Base-by-base conservation (phyloP, 2,113 vertebrate genomes). In the Alligator sinensis region DNA sequence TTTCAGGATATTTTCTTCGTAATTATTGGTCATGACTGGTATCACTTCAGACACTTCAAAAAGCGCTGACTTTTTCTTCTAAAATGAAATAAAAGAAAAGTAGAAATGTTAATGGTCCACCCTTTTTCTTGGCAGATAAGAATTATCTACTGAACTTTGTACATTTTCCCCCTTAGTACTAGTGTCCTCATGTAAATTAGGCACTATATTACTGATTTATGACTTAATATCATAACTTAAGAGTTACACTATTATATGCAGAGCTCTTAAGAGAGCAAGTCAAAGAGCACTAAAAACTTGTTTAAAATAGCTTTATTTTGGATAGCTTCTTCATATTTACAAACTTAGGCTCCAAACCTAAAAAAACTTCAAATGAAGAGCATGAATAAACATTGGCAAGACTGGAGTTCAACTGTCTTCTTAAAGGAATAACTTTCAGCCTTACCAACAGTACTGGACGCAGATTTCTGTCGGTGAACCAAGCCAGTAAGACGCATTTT, bases 21-120 rank as follows among this genome's bases (percentile, higher is more conserved):
- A 99, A 98, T 99, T 99, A 98, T 99, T 99, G 96, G 99, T 99
- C 99, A 99, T 99, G 97, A 99, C 99, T 95, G 99, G 99, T 98
- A 99, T 98, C 98, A 99, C 99, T 98, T 99, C 99, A 98, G 99
- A 99, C 97, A 99, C 99, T 98, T 99, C 99, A 97, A 99, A 99
- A 97, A 99, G 99, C 78, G 99, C 99, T 88, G 99, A 99, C 98
- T 99, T 99, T 97, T 99, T 99, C 98, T 99, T 99, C 99, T 99
- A 93, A 9, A 89, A 88, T 76, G 79, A 38, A 88, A 28, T 66
- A 77, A 34, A 70, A 9, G 18, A 88, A 5, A 85, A 9, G 14
- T 25, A 27, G 28, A 60, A 54, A 89, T 24, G 68, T 68, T 62
- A 76, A 47, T 17, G 80, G 76, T 78, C 68, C 9, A 59, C 28